Conservation (phyloP, 2,113 vertebrate species). For the Dromas ardeola region DNA sequence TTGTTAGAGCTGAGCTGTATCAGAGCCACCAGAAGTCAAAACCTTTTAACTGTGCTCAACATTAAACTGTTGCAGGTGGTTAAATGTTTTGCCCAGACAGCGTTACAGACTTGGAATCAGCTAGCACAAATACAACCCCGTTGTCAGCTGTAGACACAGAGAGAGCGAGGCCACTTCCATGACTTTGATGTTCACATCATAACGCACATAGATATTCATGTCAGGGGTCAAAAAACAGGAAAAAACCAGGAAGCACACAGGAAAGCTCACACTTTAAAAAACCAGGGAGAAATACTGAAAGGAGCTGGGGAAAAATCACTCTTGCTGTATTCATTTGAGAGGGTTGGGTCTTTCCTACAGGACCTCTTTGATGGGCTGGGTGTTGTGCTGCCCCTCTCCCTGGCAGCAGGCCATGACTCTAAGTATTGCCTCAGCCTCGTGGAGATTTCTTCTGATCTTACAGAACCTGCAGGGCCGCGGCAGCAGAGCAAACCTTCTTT, state of each 20-base stretch:
- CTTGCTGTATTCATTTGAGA: not conserved
- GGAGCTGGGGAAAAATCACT: not conserved
- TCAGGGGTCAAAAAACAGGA: not conserved
- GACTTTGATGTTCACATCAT: not conserved
- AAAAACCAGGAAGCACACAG: not conserved
- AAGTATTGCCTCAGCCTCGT: not conserved
- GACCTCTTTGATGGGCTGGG: not conserved
- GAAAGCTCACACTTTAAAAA: not conserved
- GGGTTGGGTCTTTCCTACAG: not conserved
- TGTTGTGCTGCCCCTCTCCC: not conserved
- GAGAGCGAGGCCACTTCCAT: not conserved
- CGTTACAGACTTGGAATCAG: not conserved
- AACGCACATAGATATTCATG: not conserved
- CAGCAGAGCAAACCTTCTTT: not conserved
- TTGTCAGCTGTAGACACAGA: not conserved
- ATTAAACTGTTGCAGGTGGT: not conserved
- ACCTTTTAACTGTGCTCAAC: not conserved
- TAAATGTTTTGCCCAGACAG: not conserved
- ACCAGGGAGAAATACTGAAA: not conserved
- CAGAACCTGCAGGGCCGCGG: not conserved
- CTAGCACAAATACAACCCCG: not conserved
- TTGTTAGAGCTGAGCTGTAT: not conserved
- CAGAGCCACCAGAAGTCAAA: not conserved
- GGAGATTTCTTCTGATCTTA: not conserved
- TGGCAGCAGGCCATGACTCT: not conserved